Percentiles rank a stretch among this genome's conserved stretches.
phyloP scores from a whole-genome alignment of 2,797 vertebrate genomes.

The Denticeps clupeoides region DNA sequence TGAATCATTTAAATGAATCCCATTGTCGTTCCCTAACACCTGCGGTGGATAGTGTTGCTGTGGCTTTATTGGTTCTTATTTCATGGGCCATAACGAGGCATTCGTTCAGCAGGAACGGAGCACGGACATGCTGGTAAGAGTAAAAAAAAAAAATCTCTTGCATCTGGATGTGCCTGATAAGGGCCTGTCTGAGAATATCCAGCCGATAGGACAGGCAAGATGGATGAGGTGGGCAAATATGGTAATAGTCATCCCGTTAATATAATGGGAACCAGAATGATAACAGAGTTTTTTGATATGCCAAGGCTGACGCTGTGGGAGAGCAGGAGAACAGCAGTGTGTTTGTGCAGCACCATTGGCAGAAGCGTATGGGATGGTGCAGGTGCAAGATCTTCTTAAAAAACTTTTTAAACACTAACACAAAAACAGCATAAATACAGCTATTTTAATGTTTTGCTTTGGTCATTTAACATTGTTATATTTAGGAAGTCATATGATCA shows the following conservation, averaged over 20 bases:
- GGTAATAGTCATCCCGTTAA: conserved; percentile 42
- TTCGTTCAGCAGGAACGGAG: background rate
- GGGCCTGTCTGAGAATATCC: conserved; percentile 29
- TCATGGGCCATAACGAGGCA: background rate
- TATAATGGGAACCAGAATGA: conserved; percentile 41
- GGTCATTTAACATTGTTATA: no score
- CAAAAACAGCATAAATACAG: no score
- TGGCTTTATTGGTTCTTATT: conserved; percentile 1
- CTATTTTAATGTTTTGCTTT: no score
- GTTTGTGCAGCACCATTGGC: background rate
- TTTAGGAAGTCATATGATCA: no score
- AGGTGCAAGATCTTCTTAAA: no score
- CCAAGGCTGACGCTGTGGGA: conserved; percentile 3
- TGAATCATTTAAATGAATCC: no score
- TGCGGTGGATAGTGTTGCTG: background rate
- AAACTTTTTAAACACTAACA: no score
- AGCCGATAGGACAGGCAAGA: conserved; percentile 46
- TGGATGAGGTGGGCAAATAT: conserved; percentile 55
- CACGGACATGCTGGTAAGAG: background rate
- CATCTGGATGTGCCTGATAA: conserved; percentile 33
- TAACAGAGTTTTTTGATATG: conserved; percentile 31
- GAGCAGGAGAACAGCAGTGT: background rate
- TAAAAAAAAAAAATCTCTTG: background rate
- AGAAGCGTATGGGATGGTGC: no score
- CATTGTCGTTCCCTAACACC: no score